Evolutionary conservation across 2,113 vertebrate genomes (phyloP).

Genomic region (Falco punctatus): DNA sequence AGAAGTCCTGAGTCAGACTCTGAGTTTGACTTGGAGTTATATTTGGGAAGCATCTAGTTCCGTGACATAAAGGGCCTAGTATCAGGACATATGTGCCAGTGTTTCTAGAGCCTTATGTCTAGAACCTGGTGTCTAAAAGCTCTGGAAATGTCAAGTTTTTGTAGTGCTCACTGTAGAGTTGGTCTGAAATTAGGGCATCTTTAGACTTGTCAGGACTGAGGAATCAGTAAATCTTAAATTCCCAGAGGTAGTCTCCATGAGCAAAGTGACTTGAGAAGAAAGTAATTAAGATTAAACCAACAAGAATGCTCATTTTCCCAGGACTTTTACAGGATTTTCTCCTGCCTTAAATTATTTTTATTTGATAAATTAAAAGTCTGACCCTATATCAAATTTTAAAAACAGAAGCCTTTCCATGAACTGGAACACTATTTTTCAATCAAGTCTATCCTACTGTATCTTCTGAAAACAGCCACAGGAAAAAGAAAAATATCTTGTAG

Average conservation of each 20-base stretch:
- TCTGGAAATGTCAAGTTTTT: neutral
- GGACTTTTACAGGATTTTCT: neutral
- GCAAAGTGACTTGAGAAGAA: neutral
- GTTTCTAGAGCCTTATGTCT: neutral
- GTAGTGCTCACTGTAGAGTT: neutral
- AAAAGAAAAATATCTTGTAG: fast-evolving
- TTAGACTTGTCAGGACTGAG: neutral
- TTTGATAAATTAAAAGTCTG: neutral
- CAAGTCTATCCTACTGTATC: neutral
- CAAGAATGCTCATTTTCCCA: neutral
- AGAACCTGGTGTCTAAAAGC: neutral
- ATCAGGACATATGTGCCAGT: too few relatives aligned
- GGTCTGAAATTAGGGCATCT: neutral
- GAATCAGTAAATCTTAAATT: neutral
- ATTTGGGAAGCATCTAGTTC: neutral
- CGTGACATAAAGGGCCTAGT: neutral
- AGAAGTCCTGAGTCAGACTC: neutral
- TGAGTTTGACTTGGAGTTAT: neutral
- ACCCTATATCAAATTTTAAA: neutral
- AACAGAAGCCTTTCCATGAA: neutral
- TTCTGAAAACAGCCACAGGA: neutral
- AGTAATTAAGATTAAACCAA: neutral
- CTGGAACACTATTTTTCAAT: neutral
- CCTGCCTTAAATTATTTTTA: neutral
- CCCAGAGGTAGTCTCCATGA: neutral